phyloP scores from a whole-genome alignment of 2,113 vertebrate genomes.

The Edolisoma coerulescens region DNA sequence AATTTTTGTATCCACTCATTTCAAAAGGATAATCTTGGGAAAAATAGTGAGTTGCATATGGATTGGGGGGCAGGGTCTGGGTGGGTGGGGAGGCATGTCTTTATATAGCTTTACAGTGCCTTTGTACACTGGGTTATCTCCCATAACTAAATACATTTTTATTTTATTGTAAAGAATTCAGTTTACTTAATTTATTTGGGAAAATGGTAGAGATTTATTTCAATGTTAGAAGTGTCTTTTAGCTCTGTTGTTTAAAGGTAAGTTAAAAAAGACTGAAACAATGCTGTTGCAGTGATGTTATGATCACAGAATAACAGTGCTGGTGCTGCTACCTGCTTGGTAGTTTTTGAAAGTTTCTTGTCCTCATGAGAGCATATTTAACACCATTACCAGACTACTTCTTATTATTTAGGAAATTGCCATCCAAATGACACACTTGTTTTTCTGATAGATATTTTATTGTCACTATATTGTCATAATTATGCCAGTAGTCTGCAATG shows the following conservation, averaged over 20 bases:
- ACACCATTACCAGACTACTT: background rate
- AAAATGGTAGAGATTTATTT: background rate
- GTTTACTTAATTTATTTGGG: background rate
- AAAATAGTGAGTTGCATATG: background rate
- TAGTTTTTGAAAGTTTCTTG: background rate
- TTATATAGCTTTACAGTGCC: background rate
- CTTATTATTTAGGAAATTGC: background rate
- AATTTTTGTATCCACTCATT: background rate
- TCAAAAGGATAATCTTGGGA: background rate
- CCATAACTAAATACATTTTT: background rate
- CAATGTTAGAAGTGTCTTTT: background rate
- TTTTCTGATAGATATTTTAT: background rate
- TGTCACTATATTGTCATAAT: background rate
- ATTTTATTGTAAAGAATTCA: background rate
- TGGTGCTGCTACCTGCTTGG: background rate
- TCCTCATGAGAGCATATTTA: background rate
- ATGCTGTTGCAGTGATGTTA: background rate
- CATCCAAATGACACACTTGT: background rate
- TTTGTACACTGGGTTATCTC: background rate
- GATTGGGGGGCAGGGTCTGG: no score
- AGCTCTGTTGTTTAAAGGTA: background rate
- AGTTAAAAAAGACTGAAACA: background rate
- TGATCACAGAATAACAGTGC: background rate
- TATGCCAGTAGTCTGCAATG: background rate
- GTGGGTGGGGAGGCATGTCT: accelerated